A percentile compares a stretch with the other conserved stretches of the same genome.
Conservation (phyloP, 92 coral and sea anemone genomes). For the Montipora capitata region DNA sequence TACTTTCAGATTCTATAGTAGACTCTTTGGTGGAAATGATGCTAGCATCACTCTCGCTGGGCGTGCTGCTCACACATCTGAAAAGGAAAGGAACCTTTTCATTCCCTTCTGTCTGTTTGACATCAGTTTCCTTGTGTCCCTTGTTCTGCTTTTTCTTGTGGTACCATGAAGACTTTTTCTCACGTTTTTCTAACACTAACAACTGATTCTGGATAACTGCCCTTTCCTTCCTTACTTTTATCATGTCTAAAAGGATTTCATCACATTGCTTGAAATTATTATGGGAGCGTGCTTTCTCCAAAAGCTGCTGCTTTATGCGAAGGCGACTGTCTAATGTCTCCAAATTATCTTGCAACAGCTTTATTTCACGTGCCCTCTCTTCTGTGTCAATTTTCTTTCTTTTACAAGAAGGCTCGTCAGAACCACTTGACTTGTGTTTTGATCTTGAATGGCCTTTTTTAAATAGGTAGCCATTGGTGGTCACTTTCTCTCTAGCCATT, state of each 20-base stretch:
- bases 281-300: constrained; percentile 52
- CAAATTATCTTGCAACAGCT: constrained; percentile 63
- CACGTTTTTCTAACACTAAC: constrained; percentile 47
- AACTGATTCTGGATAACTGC: constrained; percentile 51
- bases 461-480: constrained; percentile 42
- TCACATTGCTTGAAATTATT: constrained; percentile 71
- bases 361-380: constrained; percentile 63
- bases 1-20: constrained; percentile 16
- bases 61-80: constrained; percentile 26
- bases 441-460: constrained; percentile 56
- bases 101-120: not conserved
- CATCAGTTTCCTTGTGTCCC: not conserved
- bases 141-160: constrained; percentile 46
- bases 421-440: constrained; percentile 34
- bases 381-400: constrained; percentile 55
- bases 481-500: constrained; percentile 58
- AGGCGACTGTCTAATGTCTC: constrained; percentile 48
- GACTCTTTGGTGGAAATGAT: constrained; percentile 22
- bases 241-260: constrained; percentile 50
- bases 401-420: constrained; percentile 30
- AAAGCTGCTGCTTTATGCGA: constrained; percentile 54
- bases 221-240: constrained; percentile 57
- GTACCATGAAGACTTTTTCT: constrained; percentile 64
- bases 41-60: constrained; percentile 36
- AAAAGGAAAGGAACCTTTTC: constrained; percentile 19